phyloP scores from a whole-genome alignment of 2,888 invertebrate species.

The Pollenia angustigena region DNA sequence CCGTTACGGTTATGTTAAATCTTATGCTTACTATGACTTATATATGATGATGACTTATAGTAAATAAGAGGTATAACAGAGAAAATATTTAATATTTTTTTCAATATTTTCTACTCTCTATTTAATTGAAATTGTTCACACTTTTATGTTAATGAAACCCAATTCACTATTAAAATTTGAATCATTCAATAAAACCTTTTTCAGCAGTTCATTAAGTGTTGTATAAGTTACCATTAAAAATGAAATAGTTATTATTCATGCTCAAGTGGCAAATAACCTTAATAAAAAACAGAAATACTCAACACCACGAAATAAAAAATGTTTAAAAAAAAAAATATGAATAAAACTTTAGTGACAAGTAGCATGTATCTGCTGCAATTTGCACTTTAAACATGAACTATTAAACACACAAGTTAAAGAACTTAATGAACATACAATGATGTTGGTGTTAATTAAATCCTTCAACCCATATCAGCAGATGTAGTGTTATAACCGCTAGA shows the following conservation, averaged over 20 bases:
- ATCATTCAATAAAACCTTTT: conserved; percentile 24
- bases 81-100: conserved; percentile 5
- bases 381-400: conserved; percentile 36
- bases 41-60: too few species aligned
- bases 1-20: too few species aligned
- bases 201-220: conserved; percentile 23
- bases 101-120: background rate
- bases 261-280: background rate
- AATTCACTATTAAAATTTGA: conserved; percentile 30
- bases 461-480: conserved; percentile 12
- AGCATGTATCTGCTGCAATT: conserved; percentile 37
- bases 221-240: background rate
- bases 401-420: conserved; percentile 13
- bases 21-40: background rate
- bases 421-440: conserved; percentile 44
- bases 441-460: conserved; percentile 10
- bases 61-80: too few species aligned
- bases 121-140: conserved; percentile 27
- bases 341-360: conserved; percentile 37
- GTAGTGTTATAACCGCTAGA: too few species aligned
- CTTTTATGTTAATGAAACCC: conserved; percentile 31
- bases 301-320: background rate
- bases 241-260: conserved; percentile 39
- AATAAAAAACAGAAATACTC: background rate
- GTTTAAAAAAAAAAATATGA: background rate